Conservation (phyloP, 2,888 invertebrate genomes). For the Stegana nigrithorax region DNA sequence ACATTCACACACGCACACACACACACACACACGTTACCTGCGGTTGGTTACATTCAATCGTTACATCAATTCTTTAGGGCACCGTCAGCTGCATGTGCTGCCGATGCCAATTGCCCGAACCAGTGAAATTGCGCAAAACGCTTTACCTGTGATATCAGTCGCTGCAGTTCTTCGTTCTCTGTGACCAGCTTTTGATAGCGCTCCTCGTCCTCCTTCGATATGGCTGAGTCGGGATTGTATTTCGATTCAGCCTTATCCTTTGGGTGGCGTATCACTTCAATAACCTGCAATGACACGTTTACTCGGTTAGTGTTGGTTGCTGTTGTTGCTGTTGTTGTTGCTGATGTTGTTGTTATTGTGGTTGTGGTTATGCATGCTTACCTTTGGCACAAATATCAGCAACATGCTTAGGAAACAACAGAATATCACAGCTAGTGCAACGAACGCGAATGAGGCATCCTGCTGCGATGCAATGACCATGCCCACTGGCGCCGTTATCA, state of each 20-base stretch:
- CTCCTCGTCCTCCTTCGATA: constrained; percentile 94
- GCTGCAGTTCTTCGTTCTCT: constrained; percentile 97
- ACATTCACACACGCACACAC: no score
- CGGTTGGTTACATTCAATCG: neutral
- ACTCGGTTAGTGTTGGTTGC: neutral
- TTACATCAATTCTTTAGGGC: no score
- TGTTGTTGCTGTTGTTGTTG: no score
- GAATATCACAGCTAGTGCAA: constrained; percentile 95
- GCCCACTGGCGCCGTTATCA: constrained; percentile 98
- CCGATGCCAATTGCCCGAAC: no score
- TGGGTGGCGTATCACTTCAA: constrained; percentile 90
- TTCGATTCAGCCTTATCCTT: constrained; percentile 89
- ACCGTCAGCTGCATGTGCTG: no score
- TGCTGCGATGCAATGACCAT: constrained; percentile 97
- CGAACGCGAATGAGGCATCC: constrained; percentile 97
- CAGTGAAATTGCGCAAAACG: no score
- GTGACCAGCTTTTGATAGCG: constrained; percentile 89
- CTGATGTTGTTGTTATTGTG: no score
- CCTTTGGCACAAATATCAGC: constrained; percentile 98
- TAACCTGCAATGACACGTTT: constrained; percentile 71
- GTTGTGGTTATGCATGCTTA: constrained; percentile 64
- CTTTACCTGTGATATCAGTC: constrained; percentile 89
- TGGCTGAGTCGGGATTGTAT: constrained; percentile 84
- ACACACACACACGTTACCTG: no score
- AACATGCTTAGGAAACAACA: constrained; percentile 99